These are phyloP conservation scores for Anhinga rufa DNA, from an alignment of 2,113 vertebrate genomes.

Conservation along the genomic window DNA sequence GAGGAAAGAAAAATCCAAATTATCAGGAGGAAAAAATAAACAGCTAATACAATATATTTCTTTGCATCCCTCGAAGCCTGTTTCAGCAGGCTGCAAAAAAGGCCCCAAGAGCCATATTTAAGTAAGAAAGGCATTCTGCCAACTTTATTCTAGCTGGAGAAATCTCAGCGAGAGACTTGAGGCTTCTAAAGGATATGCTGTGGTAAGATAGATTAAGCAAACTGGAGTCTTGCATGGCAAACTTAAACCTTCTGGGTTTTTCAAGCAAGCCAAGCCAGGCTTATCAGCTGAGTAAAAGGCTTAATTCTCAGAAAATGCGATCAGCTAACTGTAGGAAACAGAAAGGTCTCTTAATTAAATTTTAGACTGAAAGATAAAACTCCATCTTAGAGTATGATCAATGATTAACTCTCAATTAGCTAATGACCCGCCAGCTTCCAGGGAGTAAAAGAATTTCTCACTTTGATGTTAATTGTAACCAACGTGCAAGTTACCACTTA, in stretches of 20 bases:
- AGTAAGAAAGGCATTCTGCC: conserved; percentile 25
- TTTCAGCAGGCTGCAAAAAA: conserved; percentile 39
- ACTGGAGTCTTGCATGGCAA: neutral
- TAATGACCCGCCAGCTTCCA: neutral
- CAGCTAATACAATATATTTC: conserved; percentile 53
- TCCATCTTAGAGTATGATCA: neutral
- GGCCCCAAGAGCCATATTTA: conserved; percentile 23
- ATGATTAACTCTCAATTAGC: neutral
- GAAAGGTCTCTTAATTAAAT: neutral
- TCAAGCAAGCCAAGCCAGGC: neutral
- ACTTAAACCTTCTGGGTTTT: conserved; percentile 12
- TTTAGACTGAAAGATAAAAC: neutral
- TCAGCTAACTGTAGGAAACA: neutral
- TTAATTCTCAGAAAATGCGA: neutral
- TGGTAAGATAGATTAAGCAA: conserved; percentile 21
- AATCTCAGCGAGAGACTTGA: conserved; percentile 19
- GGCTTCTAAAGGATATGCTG: conserved; percentile 41
- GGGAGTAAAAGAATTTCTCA: neutral
- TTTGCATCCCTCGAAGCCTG: conserved; percentile 24
- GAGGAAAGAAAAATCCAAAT: neutral
- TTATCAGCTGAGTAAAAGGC: neutral
- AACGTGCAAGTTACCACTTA: neutral
- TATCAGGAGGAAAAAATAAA: conserved; percentile 42
- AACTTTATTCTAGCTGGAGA: conserved; percentile 14
- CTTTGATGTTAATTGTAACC: neutral